A percentile compares a stretch with the other conserved stretches of the same genome.
These are phyloP conservation scores for Macrosiphum euphorbiae DNA, from an alignment of 2,888 invertebrate genomes.

Conservation along the genomic window DNA sequence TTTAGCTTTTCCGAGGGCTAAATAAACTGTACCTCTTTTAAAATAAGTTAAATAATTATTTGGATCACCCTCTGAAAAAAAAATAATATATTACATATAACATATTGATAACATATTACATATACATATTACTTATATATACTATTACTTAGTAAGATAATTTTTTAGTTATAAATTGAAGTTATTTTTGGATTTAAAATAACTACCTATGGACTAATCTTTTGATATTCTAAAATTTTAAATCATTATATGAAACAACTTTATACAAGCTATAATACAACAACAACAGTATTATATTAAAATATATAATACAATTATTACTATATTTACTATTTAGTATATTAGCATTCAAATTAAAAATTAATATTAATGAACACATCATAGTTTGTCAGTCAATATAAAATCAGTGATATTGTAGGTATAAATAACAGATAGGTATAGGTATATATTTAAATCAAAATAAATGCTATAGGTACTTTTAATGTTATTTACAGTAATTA, in stretches of 20 bases:
- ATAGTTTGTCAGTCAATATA: background rate
- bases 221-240: too few relatives aligned
- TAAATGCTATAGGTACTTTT: background rate
- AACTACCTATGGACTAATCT: too few relatives aligned
- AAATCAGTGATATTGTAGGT: background rate
- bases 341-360: background rate
- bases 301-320: background rate
- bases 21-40: conserved; percentile 94
- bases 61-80: conserved; percentile 89
- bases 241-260: too few relatives aligned
- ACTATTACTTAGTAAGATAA: background rate
- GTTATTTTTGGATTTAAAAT: too few relatives aligned
- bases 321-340: background rate
- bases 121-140: too few relatives aligned
- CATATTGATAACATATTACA: too few relatives aligned
- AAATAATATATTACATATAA: conserved; percentile 35
- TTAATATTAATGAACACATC: background rate
- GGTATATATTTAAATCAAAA: background rate
- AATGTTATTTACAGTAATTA: background rate
- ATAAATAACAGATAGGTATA: background rate
- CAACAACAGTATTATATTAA: background rate
- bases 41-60: conserved; percentile 96
- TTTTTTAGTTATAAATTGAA: background rate
- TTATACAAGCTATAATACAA: background rate
- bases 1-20: conserved; percentile 95